These are phyloP conservation scores for Premnoplex brunnescens DNA, from an alignment of 2,797 vertebrate genomes.

Conservation along the genomic window DNA sequence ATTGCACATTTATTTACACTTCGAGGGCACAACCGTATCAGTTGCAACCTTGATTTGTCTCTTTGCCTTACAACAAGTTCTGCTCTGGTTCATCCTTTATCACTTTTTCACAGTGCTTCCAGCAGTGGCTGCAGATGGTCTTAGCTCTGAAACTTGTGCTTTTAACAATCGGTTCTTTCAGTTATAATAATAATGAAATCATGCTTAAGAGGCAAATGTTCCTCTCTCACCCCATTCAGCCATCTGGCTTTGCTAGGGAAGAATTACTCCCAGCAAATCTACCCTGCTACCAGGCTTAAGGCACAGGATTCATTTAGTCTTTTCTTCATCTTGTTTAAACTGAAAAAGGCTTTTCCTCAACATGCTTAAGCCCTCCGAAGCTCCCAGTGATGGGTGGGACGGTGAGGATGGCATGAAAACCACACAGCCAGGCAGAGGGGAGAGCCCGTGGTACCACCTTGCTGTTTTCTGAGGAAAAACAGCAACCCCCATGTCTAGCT, in stretches of 20 bases:
- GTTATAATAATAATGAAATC: slow-evolving; percentile 18
- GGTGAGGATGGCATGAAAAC: neutral
- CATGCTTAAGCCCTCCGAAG: neutral
- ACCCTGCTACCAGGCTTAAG: neutral
- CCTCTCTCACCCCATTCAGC: neutral
- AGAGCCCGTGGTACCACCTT: rapidly evolving
- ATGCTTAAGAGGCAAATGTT: neutral
- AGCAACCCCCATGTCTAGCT: neutral
- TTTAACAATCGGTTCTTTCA: slow-evolving; percentile 10
- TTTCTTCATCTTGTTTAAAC: neutral
- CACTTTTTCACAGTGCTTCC: slow-evolving; percentile 1
- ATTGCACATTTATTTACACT: slow-evolving; percentile 30
- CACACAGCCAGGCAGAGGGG: neutral
- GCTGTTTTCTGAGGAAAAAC: neutral
- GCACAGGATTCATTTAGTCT: neutral
- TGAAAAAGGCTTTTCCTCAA: neutral
- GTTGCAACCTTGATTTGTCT: slow-evolving; percentile 1
- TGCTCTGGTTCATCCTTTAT: slow-evolving; percentile 49
- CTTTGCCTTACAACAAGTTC: neutral
- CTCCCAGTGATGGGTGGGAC: neutral
- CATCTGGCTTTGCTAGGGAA: slow-evolving; percentile 11
- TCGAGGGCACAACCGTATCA: neutral
- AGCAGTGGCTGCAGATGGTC: slow-evolving; percentile 25
- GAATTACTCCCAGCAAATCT: neutral
- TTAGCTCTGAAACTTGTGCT: neutral